These are phyloP conservation scores for Gymnoscelis rufifasciata DNA, from an alignment of 2,888 invertebrate species.

Conservation along the genomic window DNA sequence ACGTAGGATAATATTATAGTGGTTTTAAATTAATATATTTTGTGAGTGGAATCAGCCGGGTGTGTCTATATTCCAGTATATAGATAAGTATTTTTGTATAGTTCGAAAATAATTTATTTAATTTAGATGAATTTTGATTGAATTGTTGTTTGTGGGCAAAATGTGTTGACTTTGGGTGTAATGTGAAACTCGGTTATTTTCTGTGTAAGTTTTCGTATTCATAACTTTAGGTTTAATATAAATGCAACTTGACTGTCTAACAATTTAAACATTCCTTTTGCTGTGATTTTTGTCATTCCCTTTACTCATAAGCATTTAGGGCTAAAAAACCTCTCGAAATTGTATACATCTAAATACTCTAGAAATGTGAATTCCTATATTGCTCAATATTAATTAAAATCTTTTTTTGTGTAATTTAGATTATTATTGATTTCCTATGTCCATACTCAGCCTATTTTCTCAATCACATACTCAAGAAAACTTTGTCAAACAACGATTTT, in stretches of 20 bases:
- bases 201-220: conserved; percentile 36
- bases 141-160: conserved; percentile 59
- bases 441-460: conserved; percentile 50
- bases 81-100: conserved; percentile 46
- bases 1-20: conserved; percentile 59
- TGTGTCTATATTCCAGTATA: conserved; percentile 57
- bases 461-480: conserved; percentile 65
- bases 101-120: conserved; percentile 70
- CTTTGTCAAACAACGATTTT: conserved; percentile 40
- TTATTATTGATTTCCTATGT: conserved; percentile 33
- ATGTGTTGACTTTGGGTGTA: conserved; percentile 62
- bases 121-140: conserved; percentile 65
- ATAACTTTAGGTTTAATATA: conserved; percentile 37
- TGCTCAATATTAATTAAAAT: conserved; percentile 43
- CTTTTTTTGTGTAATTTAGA: conserved; percentile 25
- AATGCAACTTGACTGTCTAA: conserved; percentile 33
- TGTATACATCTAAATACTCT: conserved; percentile 23
- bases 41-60: conserved; percentile 52
- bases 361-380: conserved; percentile 38
- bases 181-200: conserved; percentile 38
- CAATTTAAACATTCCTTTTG: conserved; percentile 29
- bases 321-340: not conserved
- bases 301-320: conserved; percentile 13
- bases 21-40: conserved; percentile 42
- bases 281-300: conserved; percentile 16